A percentile compares a stretch with the other conserved stretches of the same genome.
phyloP scores from a whole-genome alignment of 2,888 invertebrate genomes.

The Apoda limacodes region DNA sequence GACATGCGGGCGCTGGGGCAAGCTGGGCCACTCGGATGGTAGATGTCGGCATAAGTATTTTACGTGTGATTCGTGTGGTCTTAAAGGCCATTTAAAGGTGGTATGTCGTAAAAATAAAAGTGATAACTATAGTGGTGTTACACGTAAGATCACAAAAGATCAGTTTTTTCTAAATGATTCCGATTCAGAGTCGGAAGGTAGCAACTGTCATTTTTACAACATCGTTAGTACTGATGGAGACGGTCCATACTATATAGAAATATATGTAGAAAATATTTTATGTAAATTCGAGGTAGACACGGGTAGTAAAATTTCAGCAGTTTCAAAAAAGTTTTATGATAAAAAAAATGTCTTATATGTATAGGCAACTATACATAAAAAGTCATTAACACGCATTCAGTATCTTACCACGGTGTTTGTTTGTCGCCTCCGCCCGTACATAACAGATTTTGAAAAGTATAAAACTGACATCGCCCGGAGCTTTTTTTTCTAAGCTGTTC shows the following conservation, averaged over 20 bases:
- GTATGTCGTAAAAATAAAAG: slow-evolving; percentile 7
- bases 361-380: too few species aligned
- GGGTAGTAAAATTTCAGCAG: slow-evolving; percentile 17
- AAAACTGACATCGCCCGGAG: too few species aligned
- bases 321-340: slow-evolving; percentile 16
- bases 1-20: slow-evolving; percentile 7
- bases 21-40: slow-evolving; percentile 2
- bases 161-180: slow-evolving; percentile 10
- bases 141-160: slow-evolving; percentile 4
- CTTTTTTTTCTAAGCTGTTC: too few species aligned
- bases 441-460: too few species aligned
- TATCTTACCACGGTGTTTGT: too few species aligned
- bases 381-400: too few species aligned
- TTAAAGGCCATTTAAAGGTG: slow-evolving; percentile 9
- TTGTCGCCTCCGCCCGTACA: too few species aligned
- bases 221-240: slow-evolving; percentile 8
- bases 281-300: slow-evolving; percentile 19
- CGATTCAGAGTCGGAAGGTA: slow-evolving; percentile 8
- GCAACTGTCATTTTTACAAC: slow-evolving; percentile 16
- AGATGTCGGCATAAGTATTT: slow-evolving; percentile 8
- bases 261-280: slow-evolving; percentile 10
- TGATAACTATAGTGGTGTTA: too few species aligned
- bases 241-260: slow-evolving; percentile 10
- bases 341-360: too few species aligned
- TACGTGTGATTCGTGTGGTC: slow-evolving; percentile 10